Percentiles rank a stretch among this genome's conserved stretches.
Evolutionary conservation across 2,888 invertebrate genomes (phyloP).

Genomic region (Nematopogon swammerdamellus): DNA sequence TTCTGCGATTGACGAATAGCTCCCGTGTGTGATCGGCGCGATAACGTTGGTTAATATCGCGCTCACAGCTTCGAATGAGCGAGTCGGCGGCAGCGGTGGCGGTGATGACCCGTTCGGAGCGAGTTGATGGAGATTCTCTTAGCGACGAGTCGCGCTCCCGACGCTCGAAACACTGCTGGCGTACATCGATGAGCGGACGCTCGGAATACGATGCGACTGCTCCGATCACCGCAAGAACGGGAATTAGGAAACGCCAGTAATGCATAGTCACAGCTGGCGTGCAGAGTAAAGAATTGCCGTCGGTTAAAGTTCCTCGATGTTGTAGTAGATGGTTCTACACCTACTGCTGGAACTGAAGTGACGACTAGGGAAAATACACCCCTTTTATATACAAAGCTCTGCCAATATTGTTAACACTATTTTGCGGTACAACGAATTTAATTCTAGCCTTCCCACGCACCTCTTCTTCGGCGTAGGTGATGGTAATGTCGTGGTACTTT

Average conservation of each 20-base stretch:
- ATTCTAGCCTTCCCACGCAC: slow-evolving; percentile 39
- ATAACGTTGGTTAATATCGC: too few species aligned
- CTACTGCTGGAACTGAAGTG: slow-evolving; percentile 14
- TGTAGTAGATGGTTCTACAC: slow-evolving; percentile 30
- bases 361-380: background rate
- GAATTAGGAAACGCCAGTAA: slow-evolving; percentile 45
- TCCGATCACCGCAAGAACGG: slow-evolving; percentile 37
- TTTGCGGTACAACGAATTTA: slow-evolving; percentile 46
- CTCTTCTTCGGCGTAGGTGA: background rate
- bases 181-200: slow-evolving; percentile 37
- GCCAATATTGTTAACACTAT: slow-evolving; percentile 29
- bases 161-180: slow-evolving; percentile 27
- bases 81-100: too few species aligned
- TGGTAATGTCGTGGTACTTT: background rate
- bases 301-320: slow-evolving; percentile 22
- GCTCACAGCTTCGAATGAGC: too few species aligned
- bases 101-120: slow-evolving; percentile 12
- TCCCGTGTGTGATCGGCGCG: too few species aligned
- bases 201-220: slow-evolving; percentile 33
- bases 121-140: slow-evolving; percentile 18
- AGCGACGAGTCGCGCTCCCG: slow-evolving; percentile 14
- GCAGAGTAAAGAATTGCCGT: slow-evolving; percentile 17
- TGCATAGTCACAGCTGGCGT: slow-evolving; percentile 43
- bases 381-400: slow-evolving; percentile 30
- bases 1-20: too few species aligned